Evolutionary conservation across 2,888 invertebrate species (phyloP), one percentile per base, ranked within the genome.

Genomic region (Aproaerema taeniolella): DNA sequence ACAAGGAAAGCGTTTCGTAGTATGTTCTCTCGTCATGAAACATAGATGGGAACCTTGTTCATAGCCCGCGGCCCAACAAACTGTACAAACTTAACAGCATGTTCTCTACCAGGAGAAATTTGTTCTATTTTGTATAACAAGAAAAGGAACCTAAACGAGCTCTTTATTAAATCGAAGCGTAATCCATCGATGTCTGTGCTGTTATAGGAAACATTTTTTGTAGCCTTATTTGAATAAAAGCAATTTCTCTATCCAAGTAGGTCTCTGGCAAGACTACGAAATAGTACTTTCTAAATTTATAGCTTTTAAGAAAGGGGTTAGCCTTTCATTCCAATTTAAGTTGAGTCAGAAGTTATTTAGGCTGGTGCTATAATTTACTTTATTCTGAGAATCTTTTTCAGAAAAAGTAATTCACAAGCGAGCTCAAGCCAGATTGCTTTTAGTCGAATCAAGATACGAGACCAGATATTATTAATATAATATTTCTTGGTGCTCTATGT

Each of bases 1-100:
- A 64, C 55, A 58, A 48, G 52, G 54, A 61, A 66, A 68, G 67
- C 61, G 66, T 70, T 20, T 20, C 20, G 8, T 20, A 20, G 20
- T 6, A 4, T 54, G 52, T 60, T 58, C 49, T 47, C 46, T 64
- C 67, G 61, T 63, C 70, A 59, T n/a, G n/a, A n/a, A 56, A 56
- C 60, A 61, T 47, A n/a, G n/a, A 50, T 47, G 52, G 55, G 61
- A 52, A 60, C 57, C 14, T 60, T 52, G 54, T 49, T 50, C 50
- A 58, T 58, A 61, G 61, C 63, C 56, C 43, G 42, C 33, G 47
- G 53, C 47, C 43, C 30, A 43, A 51, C 53, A 55, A 63, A 64
- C 64, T 60, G 59, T 58, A 55, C 63, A 57, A 34, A 20, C n/a
- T n/a, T n/a, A n/a, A n/a, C n/a, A n/a, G n/a, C n/a, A n/a, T n/a